Percentiles rank a stretch among this genome's conserved stretches.
Conservation (phyloP, 2,888 invertebrate genomes). For the Eudemis profundana region DNA sequence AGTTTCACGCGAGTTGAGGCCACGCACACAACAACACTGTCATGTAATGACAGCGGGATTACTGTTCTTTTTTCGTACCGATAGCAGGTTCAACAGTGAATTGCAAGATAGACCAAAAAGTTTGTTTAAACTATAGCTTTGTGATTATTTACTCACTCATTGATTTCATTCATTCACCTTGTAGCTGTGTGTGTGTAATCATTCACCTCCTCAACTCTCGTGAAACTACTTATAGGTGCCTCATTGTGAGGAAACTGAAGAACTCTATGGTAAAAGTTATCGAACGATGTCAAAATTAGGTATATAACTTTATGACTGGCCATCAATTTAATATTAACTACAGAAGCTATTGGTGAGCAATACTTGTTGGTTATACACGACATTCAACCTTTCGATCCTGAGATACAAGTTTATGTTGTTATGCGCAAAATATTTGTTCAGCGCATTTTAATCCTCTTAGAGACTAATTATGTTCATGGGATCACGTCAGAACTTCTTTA, state of each 20-base stretch:
- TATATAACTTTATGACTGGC: conserved; percentile 66
- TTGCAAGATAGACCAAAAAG: too few relatives aligned
- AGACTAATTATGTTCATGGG: conserved; percentile 38
- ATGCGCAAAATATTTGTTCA: conserved; percentile 29
- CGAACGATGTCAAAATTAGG: conserved; percentile 39
- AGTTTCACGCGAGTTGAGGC: too few relatives aligned
- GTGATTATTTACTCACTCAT: too few relatives aligned
- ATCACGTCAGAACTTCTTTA: conserved; percentile 40
- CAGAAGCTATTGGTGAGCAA: neutral
- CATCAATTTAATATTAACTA: conserved; percentile 56
- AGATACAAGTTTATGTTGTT: neutral
- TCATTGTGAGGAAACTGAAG: conserved; percentile 59
- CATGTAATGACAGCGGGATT: too few relatives aligned
- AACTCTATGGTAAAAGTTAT: conserved; percentile 60
- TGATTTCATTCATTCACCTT: too few relatives aligned
- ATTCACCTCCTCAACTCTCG: too few relatives aligned
- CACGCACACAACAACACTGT: too few relatives aligned
- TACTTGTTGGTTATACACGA: neutral
- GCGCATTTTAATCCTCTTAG: conserved; percentile 25
- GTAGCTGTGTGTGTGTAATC: too few relatives aligned
- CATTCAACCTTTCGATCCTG: neutral
- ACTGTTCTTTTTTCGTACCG: too few relatives aligned
- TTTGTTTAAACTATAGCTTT: too few relatives aligned
- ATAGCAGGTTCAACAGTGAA: too few relatives aligned
- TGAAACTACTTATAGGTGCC: too few relatives aligned